Conservation (phyloP, 1,140 invertebrate genomes). For the Orussus abietinus region DNA sequence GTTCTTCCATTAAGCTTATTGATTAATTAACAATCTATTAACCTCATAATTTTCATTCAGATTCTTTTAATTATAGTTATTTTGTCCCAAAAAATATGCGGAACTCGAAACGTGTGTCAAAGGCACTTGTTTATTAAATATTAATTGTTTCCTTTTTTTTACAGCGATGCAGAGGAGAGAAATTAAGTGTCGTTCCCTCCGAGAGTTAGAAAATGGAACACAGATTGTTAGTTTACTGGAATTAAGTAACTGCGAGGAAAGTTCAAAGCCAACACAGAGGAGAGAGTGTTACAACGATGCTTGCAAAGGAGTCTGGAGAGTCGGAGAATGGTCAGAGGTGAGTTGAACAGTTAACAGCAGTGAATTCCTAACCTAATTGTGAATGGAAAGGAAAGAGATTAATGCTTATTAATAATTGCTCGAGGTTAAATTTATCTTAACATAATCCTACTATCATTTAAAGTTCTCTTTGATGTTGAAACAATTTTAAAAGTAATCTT, state of each 20-base stretch:
- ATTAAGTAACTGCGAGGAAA: conserved; percentile 62
- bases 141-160: conserved; percentile 15
- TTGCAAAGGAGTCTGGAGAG: conserved; percentile 79
- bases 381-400: too few relatives aligned
- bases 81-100: conserved; percentile 11
- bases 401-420: too few relatives aligned
- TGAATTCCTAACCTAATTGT: not conserved
- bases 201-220: conserved; percentile 39
- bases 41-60: conserved; percentile 15
- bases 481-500: too few relatives aligned
- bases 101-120: too few relatives aligned
- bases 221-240: conserved; percentile 62
- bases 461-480: too few relatives aligned
- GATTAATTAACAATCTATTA: too few relatives aligned
- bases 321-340: conserved; percentile 86
- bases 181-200: conserved; percentile 60
- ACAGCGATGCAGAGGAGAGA: conserved; percentile 72
- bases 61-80: conserved; percentile 9
- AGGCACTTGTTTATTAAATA: conserved; percentile 8
- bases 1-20: too few relatives aligned
- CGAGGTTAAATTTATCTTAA: too few relatives aligned
- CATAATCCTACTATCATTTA: too few relatives aligned
- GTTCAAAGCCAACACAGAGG: conserved; percentile 63
- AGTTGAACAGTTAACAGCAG: conserved; percentile 21
- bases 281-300: conserved; percentile 75